A percentile compares a stretch with the other conserved stretches of the same genome.
phyloP scores from a whole-genome alignment of 2,888 invertebrate genomes.

The Thecophora atra region DNA sequence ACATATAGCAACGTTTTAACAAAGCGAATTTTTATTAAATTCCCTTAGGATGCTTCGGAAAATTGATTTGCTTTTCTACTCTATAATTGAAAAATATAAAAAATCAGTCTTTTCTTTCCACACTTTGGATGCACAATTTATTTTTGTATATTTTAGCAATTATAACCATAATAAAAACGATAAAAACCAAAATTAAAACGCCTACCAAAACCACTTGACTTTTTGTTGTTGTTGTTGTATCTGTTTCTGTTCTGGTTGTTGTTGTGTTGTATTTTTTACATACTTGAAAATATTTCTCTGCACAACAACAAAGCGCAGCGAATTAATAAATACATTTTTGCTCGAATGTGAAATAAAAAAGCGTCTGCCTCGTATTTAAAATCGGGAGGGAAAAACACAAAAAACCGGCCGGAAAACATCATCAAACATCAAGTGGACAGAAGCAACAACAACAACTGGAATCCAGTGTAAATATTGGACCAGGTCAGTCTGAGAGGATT shows the following conservation, averaged over 20 bases:
- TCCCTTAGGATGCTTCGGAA: not conserved
- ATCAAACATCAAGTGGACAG: conserved; percentile 31
- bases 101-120: not conserved
- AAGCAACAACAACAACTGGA: not conserved
- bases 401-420: not conserved
- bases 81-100: too few species aligned
- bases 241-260: not conserved
- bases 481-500: conserved; percentile 8
- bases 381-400: conserved; percentile 6
- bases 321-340: conserved; percentile 10
- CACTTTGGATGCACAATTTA: conserved; percentile 8
- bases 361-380: conserved; percentile 22
- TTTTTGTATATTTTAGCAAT: conserved; percentile 12
- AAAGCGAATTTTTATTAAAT: not conserved
- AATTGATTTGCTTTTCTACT: not conserved
- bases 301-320: not conserved
- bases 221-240: not conserved
- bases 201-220: conserved; percentile 2
- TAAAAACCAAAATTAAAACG: conserved; percentile 21
- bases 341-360: conserved; percentile 2
- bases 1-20: too few species aligned
- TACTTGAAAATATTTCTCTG: not conserved
- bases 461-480: not conserved
- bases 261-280: not conserved
- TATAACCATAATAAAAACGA: not conserved